Base-by-base conservation (phyloP, 1,140 invertebrate genomes). In the Adelges cooleyi region DNA sequence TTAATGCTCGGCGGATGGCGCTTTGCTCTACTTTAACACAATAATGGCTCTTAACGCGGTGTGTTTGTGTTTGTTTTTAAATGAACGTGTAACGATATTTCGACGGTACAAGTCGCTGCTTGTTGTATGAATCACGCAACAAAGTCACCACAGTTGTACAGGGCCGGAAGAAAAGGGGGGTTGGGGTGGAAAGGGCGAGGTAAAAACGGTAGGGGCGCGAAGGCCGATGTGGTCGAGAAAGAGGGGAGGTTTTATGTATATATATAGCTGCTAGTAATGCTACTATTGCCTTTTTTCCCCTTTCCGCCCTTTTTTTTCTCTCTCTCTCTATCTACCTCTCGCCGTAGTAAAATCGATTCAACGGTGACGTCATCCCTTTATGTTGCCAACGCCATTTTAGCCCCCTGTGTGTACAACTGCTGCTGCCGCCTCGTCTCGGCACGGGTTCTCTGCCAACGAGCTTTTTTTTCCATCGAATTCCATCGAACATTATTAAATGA, bases 351-450 rank as follows among this genome's bases (percentile, higher is more conserved):
- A 59, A 62, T 62, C 56, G 56, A 62, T 62, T 33, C 56, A 11
- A 20, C 23, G 13, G 25, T 48, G 56, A 62, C 56, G 56, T 62
- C 56, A 62, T 27, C 56, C 56, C 46, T 44, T 59, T 44, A 42
- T 42, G 53, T 42, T 56, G 25, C 40, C 40, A 44, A 44, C 53
- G 23, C 53, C 40, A 59, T 59, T 44, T 44, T 59, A 20, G 38
- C 38, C 53, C 23, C 36, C 6, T 38, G 6, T 17, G 17, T 42
- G 22, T 17, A 25, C 38, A 9, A 48, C 17, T 5, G 44, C 18
- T 4, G 40, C 40, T 38, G 33, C 40, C 50, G n/a, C 25, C 23
- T 51, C 49, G 50, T 36, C 15, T 10, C 11, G 23, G 29, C 5
- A 11, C 29, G 29, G 29, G n/a, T 11, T 33, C 11, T 33, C 29